phyloP scores from a whole-genome alignment of 2,888 invertebrate species.

The Patella depressa region DNA sequence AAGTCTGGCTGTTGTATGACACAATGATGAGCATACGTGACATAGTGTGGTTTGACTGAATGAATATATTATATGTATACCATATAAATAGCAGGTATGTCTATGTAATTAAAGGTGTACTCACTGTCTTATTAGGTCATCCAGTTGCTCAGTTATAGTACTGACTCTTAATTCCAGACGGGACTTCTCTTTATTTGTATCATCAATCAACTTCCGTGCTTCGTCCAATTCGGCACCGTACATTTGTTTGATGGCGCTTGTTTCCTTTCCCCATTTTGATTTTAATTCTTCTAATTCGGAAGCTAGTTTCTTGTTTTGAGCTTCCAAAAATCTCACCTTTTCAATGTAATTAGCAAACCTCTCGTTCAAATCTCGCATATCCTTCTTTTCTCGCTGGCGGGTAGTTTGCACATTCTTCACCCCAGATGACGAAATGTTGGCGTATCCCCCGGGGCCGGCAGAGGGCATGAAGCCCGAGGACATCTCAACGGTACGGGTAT shows the following conservation, averaged over 20 bases:
- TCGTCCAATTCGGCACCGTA: slow-evolving; percentile 73
- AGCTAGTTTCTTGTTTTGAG: slow-evolving; percentile 71
- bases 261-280: slow-evolving; percentile 68
- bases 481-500: slow-evolving; percentile 49
- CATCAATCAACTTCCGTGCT: slow-evolving; percentile 73
- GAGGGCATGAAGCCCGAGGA: slow-evolving; percentile 43
- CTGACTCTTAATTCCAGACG: slow-evolving; percentile 72
- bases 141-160: slow-evolving; percentile 72
- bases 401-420: slow-evolving; percentile 71
- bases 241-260: slow-evolving; percentile 70
- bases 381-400: slow-evolving; percentile 74
- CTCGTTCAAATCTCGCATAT: slow-evolving; percentile 74
- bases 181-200: slow-evolving; percentile 72
- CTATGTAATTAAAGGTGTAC: slow-evolving; percentile 30
- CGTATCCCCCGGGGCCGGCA: slow-evolving; percentile 55
- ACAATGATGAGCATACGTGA: too few species aligned
- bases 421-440: slow-evolving; percentile 58
- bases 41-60: too few species aligned
- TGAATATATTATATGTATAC: too few species aligned
- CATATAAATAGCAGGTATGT: too few species aligned
- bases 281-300: slow-evolving; percentile 67
- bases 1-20: too few species aligned
- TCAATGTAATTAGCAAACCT: slow-evolving; percentile 74
- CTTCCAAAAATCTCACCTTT: slow-evolving; percentile 72
- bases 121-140: slow-evolving; percentile 64